Percentiles rank a stretch among this genome's conserved stretches.
Evolutionary conservation across 2,888 invertebrate genomes (phyloP).

Genomic region (Gasteruption jaculator): DNA sequence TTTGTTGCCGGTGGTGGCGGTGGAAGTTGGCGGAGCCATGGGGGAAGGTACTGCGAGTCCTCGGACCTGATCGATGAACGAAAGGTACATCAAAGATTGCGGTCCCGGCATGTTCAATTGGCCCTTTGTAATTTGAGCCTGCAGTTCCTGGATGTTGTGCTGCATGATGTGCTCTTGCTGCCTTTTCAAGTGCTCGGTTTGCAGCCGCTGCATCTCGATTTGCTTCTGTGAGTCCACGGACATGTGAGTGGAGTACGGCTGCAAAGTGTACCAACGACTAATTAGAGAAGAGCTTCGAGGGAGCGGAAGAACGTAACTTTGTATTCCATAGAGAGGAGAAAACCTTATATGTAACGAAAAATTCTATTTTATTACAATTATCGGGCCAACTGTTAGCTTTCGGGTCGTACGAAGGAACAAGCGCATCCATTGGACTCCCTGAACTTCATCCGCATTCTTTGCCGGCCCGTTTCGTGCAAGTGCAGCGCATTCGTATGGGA

Average conservation of each 20-base stretch:
- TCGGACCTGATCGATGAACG: constrained; percentile 58
- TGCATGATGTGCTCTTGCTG: constrained; percentile 60
- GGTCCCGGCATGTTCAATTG: constrained; percentile 59
- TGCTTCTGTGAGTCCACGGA: constrained; percentile 60
- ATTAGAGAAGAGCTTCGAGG: constrained; percentile 12
- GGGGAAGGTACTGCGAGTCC: constrained; percentile 40
- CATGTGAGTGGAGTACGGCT: constrained; percentile 50
- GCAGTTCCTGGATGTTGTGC: constrained; percentile 59
- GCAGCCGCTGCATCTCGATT: constrained; percentile 68
- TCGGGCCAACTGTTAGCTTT: no score
- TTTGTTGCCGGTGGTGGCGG: constrained; percentile 46
- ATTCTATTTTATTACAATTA: no score
- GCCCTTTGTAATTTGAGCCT: constrained; percentile 60
- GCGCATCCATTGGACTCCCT: no score
- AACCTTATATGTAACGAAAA: no score
- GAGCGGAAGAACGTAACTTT: constrained; percentile 11
- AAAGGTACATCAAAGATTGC: constrained; percentile 65
- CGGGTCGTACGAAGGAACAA: no score
- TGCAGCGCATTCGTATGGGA: no score
- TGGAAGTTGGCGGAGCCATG: constrained; percentile 47
- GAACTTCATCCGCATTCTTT: no score
- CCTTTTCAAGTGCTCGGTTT: constrained; percentile 63
- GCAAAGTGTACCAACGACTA: constrained; percentile 27
- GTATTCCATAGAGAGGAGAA: no score
- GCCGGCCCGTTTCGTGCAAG: no score